phyloP scores from a whole-genome alignment of 2,888 invertebrate genomes.

The Pogonocherus hispidulus region DNA sequence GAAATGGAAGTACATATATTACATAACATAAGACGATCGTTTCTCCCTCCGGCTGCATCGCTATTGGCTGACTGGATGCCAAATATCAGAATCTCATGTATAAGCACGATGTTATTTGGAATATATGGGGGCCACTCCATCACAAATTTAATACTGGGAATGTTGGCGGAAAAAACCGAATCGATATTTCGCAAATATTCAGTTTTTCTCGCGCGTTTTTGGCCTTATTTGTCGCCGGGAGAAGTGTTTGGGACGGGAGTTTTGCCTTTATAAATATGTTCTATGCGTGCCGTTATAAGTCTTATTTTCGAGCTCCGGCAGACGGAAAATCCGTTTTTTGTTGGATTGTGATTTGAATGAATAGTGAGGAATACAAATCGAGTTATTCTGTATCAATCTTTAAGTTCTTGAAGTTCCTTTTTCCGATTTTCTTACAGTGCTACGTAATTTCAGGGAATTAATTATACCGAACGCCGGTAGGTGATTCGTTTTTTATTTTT shows the following conservation, averaged over 20 bases:
- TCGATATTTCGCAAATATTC: constrained; percentile 41
- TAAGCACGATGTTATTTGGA: constrained; percentile 59
- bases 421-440: neutral
- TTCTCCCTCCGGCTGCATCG: constrained; percentile 33
- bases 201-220: constrained; percentile 23
- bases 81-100: constrained; percentile 61
- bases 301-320: constrained; percentile 4
- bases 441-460: neutral
- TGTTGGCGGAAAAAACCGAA: constrained; percentile 34
- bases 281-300: neutral
- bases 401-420: neutral
- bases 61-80: constrained; percentile 57
- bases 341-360: neutral
- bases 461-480: neutral
- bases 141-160: constrained; percentile 53
- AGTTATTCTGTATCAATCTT: constrained; percentile 6
- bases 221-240: constrained; percentile 29
- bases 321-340: constrained; percentile 3
- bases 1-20: constrained; percentile 52
- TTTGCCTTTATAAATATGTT: constrained; percentile 22
- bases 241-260: neutral
- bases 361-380: constrained; percentile 1
- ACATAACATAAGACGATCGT: constrained; percentile 50
- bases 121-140: constrained; percentile 58
- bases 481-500: neutral